phyloP scores from a whole-genome alignment of 2,797 vertebrate species.

The Margarornis squamiger region DNA sequence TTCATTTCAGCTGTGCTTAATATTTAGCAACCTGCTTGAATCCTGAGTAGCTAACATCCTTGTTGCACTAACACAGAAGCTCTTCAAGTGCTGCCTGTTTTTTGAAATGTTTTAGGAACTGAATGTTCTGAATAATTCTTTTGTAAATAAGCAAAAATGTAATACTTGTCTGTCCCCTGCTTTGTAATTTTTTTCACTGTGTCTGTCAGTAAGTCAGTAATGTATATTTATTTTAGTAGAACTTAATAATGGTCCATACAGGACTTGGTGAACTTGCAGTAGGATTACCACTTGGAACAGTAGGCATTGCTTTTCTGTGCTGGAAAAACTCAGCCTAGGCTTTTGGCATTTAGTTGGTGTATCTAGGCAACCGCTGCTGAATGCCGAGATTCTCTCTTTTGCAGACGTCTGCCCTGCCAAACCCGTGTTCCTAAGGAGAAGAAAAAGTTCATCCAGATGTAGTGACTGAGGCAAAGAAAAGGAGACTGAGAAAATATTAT shows the following conservation, averaged over 20 bases:
- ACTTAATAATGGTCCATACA: not conserved
- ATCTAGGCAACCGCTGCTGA: slow-evolving; percentile 28
- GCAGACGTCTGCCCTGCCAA: not conserved
- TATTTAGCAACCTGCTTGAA: not conserved
- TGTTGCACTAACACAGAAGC: not conserved
- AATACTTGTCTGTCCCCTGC: not conserved
- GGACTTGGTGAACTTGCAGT: not conserved
- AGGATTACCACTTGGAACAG: not conserved
- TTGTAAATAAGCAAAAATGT: not conserved
- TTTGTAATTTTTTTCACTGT: not conserved
- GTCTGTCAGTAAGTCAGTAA: not conserved
- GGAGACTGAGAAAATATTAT: not conserved
- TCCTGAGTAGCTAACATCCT: not conserved
- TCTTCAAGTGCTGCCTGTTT: not conserved
- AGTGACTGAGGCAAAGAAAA: not conserved
- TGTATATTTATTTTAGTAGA: not conserved
- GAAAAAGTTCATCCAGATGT: not conserved
- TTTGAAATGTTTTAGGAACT: not conserved
- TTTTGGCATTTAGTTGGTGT: not conserved
- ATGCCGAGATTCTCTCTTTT: not conserved
- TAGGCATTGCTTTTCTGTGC: not conserved
- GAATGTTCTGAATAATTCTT: not conserved
- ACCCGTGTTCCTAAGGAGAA: not conserved
- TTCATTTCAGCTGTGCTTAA: not conserved
- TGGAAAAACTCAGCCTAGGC: not conserved